These are phyloP conservation scores for Chymomyza caudatula DNA, from an alignment of 2,888 invertebrate genomes.

Conservation along the genomic window DNA sequence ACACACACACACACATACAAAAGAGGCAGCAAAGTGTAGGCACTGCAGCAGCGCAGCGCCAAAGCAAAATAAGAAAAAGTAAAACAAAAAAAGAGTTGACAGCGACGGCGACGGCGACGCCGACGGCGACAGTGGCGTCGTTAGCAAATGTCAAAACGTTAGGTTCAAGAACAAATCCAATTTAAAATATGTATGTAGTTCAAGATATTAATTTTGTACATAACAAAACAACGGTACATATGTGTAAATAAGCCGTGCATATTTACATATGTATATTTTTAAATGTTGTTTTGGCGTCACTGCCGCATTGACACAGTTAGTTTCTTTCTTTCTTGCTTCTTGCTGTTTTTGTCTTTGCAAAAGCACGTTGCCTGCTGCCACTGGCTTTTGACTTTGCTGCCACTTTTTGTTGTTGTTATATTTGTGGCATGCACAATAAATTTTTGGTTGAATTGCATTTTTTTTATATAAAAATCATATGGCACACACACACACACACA, in stretches of 20 bases:
- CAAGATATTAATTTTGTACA: slow-evolving; percentile 11
- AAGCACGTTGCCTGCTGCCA: slow-evolving; percentile 36
- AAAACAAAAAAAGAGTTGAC: background rate
- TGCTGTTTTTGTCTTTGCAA: background rate
- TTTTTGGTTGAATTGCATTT: slow-evolving; percentile 34
- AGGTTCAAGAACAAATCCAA: slow-evolving; percentile 46
- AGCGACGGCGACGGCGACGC: slow-evolving; percentile 22
- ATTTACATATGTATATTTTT: slow-evolving; percentile 31
- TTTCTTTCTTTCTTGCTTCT: slow-evolving; percentile 24
- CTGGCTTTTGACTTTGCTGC: slow-evolving; percentile 44
- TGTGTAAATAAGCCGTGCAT: background rate
- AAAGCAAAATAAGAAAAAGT: background rate
- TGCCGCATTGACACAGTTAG: slow-evolving; percentile 64
- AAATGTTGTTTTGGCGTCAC: slow-evolving; percentile 57
- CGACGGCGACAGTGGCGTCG: slow-evolving; percentile 10
- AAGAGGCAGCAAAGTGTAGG: slow-evolving; percentile 31
- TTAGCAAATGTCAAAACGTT: slow-evolving; percentile 16
- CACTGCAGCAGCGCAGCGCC: background rate
- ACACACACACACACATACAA: slow-evolving; percentile 23
- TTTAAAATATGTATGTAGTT: slow-evolving; percentile 44
- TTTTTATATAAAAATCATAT: slow-evolving; percentile 6
- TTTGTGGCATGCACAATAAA: slow-evolving; percentile 37
- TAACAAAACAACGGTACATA: slow-evolving; percentile 14
- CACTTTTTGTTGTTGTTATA: slow-evolving; percentile 27
- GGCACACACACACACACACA: slow-evolving; percentile 29